These are phyloP conservation scores for Bos indicus DNA, from an alignment of 2,113 vertebrate genomes.

Conservation along the genomic window DNA sequence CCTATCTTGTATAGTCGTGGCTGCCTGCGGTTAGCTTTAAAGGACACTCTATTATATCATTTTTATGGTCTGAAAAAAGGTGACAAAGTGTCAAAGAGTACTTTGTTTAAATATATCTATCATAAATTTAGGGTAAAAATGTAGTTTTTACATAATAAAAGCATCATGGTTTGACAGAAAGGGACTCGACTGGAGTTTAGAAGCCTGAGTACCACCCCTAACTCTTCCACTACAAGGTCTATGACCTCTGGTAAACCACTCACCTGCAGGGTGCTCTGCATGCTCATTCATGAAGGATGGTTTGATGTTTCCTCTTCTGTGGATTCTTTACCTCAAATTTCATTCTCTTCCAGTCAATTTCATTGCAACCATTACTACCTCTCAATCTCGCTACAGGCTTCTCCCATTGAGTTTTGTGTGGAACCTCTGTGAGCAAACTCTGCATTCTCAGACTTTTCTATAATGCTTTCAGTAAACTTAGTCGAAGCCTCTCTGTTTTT, in stretches of 20 bases:
- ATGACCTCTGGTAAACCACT: background rate
- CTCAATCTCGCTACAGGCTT: background rate
- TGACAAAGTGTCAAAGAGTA: background rate
- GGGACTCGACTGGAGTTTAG: background rate
- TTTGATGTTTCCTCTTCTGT: background rate
- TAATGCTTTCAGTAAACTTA: background rate
- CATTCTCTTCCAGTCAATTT: background rate
- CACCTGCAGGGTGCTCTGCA: accelerated
- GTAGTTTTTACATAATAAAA: background rate
- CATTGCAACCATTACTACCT: background rate
- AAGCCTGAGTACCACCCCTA: background rate
- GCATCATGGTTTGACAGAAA: background rate
- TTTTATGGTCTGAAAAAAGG: constrained; percentile 13
- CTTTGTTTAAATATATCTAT: background rate
- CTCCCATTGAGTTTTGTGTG: background rate
- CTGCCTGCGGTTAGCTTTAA: background rate
- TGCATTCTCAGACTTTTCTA: background rate
- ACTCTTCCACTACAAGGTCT: accelerated
- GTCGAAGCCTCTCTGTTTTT: background rate
- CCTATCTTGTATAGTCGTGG: background rate
- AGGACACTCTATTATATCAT: constrained; percentile 28
- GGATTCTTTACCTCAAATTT: background rate
- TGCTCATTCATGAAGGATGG: background rate
- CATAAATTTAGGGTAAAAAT: background rate
- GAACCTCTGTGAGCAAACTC: background rate